Conservation (phyloP, 2,113 vertebrate genomes). For the Scalopus aquaticus region DNA sequence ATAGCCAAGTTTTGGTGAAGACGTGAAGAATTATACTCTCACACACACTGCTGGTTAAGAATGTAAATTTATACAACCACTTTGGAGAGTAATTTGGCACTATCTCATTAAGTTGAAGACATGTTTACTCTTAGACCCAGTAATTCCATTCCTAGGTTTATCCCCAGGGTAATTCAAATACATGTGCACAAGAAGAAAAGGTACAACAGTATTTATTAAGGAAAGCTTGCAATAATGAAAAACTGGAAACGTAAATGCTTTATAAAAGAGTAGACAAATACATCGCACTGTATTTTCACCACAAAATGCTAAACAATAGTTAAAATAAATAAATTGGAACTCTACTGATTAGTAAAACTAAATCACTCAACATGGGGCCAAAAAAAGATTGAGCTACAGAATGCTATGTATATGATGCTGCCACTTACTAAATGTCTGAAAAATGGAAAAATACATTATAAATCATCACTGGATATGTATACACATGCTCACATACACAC, state of each 20-base stretch:
- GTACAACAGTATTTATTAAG: not conserved
- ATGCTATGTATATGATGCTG: not conserved
- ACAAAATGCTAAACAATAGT: not conserved
- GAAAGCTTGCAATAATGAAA: not conserved
- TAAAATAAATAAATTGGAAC: not conserved
- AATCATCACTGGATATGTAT: not conserved
- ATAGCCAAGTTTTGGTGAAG: not conserved
- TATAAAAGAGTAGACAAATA: not conserved
- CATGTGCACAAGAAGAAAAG: not conserved
- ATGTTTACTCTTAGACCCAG: not conserved
- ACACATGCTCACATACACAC: not conserved
- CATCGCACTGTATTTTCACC: not conserved
- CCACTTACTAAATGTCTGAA: conserved; percentile 15
- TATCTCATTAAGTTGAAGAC: not conserved
- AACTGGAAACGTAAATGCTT: not conserved
- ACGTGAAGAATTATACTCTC: not conserved
- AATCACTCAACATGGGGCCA: not conserved
- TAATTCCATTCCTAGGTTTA: not conserved
- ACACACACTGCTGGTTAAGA: not conserved
- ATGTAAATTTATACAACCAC: not conserved
- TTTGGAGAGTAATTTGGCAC: not conserved
- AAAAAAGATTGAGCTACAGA: not conserved
- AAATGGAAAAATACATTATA: not conserved
- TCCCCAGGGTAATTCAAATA: not conserved
- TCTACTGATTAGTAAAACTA: not conserved